These are phyloP conservation scores for Drosophila ogumai DNA, from an alignment of 1,140 invertebrate genomes.

Conservation along the genomic window DNA sequence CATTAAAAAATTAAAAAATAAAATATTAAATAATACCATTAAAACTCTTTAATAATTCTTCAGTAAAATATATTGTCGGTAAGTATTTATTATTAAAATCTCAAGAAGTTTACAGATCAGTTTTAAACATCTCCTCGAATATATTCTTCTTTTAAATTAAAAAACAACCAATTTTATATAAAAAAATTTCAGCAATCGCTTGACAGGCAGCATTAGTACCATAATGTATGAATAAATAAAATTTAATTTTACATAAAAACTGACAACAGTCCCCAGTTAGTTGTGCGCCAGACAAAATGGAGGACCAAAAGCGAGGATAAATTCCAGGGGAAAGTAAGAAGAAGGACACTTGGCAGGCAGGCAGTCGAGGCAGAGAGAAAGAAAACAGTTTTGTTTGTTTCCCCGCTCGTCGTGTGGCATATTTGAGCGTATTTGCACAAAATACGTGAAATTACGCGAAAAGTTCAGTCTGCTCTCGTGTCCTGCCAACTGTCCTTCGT, in stretches of 20 bases:
- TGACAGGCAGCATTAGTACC: conserved; percentile 57
- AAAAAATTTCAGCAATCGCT: conserved; percentile 31
- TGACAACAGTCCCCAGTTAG: conserved; percentile 57
- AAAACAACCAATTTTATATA: neutral
- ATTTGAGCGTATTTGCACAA: conserved; percentile 79
- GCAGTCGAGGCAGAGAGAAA: conserved; percentile 30
- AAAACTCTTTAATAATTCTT: too few species aligned
- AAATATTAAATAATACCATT: too few species aligned
- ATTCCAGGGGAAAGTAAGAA: conserved; percentile 8
- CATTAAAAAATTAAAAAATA: too few species aligned
- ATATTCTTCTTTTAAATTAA: too few species aligned
- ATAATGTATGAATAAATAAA: conserved; percentile 79
- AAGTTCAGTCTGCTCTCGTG: conserved; percentile 54
- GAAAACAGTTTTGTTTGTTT: conserved; percentile 59
- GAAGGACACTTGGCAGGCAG: conserved; percentile 44
- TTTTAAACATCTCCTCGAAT: too few species aligned
- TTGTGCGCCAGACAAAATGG: conserved; percentile 25
- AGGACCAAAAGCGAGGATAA: neutral
- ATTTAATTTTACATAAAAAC: conserved; percentile 80
- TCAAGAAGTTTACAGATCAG: too few species aligned
- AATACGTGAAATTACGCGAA: conserved; percentile 82
- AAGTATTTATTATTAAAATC: too few species aligned
- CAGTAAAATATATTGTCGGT: too few species aligned
- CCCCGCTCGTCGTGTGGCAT: conserved; percentile 61
- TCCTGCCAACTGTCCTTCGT: conserved; percentile 29